phyloP scores from a whole-genome alignment of 1,140 invertebrate genomes.

The Aphelenchoides fujianensis region DNA sequence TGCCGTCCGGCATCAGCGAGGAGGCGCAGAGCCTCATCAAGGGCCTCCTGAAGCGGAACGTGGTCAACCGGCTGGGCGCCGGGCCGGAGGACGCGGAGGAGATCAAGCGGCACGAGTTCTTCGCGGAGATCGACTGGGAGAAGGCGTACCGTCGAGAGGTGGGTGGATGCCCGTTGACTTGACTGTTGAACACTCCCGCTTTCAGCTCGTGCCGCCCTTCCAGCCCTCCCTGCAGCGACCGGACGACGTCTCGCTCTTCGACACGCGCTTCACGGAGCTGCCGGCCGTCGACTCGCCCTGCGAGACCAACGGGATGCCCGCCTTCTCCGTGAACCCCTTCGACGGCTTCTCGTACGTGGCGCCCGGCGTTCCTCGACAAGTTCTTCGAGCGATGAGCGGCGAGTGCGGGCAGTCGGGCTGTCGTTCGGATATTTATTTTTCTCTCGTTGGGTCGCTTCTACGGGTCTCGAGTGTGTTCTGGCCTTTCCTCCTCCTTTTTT shows the following conservation, averaged over 20 bases:
- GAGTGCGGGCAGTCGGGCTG: no score
- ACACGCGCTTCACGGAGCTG: background rate
- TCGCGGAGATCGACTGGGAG: background rate
- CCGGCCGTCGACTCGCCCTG: background rate
- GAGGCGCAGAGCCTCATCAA: background rate
- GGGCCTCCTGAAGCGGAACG: background rate
- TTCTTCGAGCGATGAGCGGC: background rate
- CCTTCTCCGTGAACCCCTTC: background rate
- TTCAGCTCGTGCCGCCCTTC: background rate
- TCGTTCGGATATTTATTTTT: no score
- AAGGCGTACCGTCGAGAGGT: background rate
- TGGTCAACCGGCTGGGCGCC: background rate
- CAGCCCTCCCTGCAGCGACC: background rate
- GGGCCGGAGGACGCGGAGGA: background rate
- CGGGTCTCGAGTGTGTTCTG: no score
- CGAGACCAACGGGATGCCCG: background rate
- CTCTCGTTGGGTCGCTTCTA: no score
- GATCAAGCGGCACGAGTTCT: background rate
- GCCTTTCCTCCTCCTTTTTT: no score
- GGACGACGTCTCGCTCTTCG: slow-evolving; percentile 4
- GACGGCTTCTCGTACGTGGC: background rate
- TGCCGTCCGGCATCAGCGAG: background rate
- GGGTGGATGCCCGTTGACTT: no score
- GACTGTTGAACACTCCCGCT: no score
- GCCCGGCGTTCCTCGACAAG: background rate